Evolutionary conservation across 2,797 vertebrate species (phyloP).

Genomic region (Phalanger gymnotis): DNA sequence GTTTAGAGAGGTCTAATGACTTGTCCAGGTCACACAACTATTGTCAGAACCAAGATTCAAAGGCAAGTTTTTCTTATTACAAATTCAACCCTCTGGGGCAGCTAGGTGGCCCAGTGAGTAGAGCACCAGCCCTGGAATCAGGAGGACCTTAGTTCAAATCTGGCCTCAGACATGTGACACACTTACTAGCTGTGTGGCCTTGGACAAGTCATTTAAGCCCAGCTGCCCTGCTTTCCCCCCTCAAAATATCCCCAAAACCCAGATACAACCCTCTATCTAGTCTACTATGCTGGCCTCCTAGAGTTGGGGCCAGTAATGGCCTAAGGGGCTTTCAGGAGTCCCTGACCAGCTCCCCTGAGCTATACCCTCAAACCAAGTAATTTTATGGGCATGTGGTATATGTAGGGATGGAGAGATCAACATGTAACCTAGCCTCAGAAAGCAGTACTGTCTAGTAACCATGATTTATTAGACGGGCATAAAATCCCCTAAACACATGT

Average conservation of each 20-base stretch:
- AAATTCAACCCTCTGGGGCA: neutral
- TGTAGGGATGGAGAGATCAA: neutral
- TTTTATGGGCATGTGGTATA: neutral
- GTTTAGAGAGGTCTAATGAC: neutral
- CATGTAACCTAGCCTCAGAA: neutral
- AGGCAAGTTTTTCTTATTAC: neutral
- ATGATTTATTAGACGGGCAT: neutral
- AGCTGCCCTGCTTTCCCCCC: no score
- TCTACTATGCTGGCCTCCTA: neutral
- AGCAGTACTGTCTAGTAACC: neutral
- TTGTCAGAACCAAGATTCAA: neutral
- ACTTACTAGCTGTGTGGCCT: no score
- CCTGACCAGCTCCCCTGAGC: neutral
- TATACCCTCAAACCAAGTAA: neutral
- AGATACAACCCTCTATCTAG: neutral
- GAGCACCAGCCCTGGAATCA: no score
- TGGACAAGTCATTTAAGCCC: no score
- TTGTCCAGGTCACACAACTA: neutral
- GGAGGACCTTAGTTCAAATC: no score
- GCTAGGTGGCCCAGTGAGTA: no score
- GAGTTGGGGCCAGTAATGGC: neutral
- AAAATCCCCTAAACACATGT: neutral
- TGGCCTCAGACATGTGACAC: no score
- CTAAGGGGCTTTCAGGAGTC: neutral
- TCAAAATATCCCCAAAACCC: no score